A percentile compares a stretch with the other conserved stretches of the same genome.
Conservation (phyloP, 2,113 vertebrate species). For the Barbus barbus region DNA sequence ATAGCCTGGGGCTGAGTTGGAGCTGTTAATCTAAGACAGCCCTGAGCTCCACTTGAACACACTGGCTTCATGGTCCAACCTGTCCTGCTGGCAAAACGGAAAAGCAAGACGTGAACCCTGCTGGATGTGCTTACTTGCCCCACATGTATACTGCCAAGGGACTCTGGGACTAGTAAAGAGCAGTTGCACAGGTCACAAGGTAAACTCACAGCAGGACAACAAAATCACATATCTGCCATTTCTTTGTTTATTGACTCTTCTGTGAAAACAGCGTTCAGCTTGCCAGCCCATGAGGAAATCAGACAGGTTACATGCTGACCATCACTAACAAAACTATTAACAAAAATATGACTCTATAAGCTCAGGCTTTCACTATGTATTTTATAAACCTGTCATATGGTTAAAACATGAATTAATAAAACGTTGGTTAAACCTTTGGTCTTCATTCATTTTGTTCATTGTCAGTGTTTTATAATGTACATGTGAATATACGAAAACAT, state of each 20-base stretch:
- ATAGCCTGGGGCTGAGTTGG: slow-evolving; percentile 29
- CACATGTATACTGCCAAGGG: neutral
- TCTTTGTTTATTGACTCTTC: slow-evolving; percentile 19
- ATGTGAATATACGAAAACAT: neutral
- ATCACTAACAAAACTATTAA: no score
- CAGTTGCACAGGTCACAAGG: neutral
- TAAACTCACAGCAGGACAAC: slow-evolving; percentile 32
- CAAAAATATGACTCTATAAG: no score
- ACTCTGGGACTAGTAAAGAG: slow-evolving; percentile 24
- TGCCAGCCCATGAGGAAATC: neutral
- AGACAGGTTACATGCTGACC: neutral
- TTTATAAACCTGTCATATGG: no score
- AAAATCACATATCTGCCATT: slow-evolving; percentile 24
- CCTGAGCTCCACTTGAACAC: slow-evolving; percentile 10
- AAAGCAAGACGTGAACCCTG: slow-evolving; percentile 39
- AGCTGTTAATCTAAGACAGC: slow-evolving; percentile 44
- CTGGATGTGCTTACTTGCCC: slow-evolving; percentile 7
- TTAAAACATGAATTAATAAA: no score
- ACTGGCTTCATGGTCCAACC: slow-evolving; percentile 28
- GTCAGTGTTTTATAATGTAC: no score
- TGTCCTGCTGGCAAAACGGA: neutral
- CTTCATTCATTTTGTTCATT: no score
- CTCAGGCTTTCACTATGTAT: no score
- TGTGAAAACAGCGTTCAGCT: neutral
- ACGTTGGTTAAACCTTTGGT: no score